Evolutionary conservation across 2,888 invertebrate genomes (phyloP).

Genomic region (Drosophila falleni): DNA sequence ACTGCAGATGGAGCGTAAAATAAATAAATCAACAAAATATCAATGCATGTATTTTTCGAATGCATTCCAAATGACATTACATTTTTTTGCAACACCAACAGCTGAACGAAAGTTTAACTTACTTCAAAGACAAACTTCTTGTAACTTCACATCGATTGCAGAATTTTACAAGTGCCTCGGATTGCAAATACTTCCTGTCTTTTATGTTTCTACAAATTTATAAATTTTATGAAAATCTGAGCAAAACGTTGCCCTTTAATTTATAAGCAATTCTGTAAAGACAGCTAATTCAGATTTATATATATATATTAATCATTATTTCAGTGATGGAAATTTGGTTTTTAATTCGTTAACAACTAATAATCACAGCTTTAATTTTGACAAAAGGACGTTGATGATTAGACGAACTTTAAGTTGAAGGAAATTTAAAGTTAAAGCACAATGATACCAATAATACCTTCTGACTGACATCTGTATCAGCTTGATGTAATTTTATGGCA

Average conservation of each 20-base stretch:
- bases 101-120: conserved; percentile 2
- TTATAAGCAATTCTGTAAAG: neutral
- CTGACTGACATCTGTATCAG: conserved; percentile 1
- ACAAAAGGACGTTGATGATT: too few species aligned
- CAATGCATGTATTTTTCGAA: conserved; percentile 10
- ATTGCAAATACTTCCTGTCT: neutral
- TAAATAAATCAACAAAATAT: conserved; percentile 40
- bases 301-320: too few species aligned
- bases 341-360: too few species aligned
- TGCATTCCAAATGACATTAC: neutral
- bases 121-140: conserved; percentile 6
- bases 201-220: neutral
- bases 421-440: neutral
- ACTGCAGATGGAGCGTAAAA: conserved; percentile 42
- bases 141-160: neutral
- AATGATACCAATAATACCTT: conserved; percentile 7
- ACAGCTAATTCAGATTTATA: too few species aligned
- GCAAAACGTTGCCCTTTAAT: neutral
- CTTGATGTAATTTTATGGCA: neutral
- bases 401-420: neutral
- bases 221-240: neutral
- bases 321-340: too few species aligned
- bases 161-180: neutral
- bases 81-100: neutral
- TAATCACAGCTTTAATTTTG: too few species aligned